Evolutionary conservation across 2,888 invertebrate genomes (phyloP).

Genomic region (Toxonevra muliebris): DNA sequence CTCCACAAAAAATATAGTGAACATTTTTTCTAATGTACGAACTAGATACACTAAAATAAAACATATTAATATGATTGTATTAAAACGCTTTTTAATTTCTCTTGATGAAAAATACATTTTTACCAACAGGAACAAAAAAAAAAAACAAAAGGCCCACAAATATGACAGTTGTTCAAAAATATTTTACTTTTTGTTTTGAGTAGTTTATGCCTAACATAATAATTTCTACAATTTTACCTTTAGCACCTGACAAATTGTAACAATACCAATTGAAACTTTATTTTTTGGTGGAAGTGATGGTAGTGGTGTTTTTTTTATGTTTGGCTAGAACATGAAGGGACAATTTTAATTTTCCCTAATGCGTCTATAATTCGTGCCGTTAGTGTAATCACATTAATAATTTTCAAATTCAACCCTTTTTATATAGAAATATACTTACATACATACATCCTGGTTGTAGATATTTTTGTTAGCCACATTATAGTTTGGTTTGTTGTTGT

Average conservation of each 20-base stretch:
- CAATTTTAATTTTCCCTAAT: conserved; percentile 65
- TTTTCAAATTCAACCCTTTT: conserved; percentile 3
- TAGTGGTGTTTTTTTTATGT: neutral
- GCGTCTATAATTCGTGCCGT: conserved; percentile 64
- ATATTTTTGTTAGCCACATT: neutral
- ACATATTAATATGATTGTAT: neutral
- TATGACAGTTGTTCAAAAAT: conserved; percentile 13
- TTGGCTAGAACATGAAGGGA: conserved; percentile 37
- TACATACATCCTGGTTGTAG: neutral
- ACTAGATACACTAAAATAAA: neutral
- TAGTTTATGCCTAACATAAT: neutral
- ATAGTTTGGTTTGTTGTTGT: neutral
- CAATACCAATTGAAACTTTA: neutral
- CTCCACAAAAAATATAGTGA: too few relatives aligned
- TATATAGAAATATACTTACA: neutral
- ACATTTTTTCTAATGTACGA: too few relatives aligned
- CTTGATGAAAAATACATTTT: neutral
- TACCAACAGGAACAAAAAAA: neutral
- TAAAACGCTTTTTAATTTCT: conserved; percentile 16
- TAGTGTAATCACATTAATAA: conserved; percentile 57
- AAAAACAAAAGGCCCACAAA: neutral
- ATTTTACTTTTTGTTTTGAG: neutral
- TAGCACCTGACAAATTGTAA: conserved; percentile 21
- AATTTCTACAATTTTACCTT: conserved; percentile 13
- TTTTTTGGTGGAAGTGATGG: neutral